Evolutionary conservation across 2,888 invertebrate genomes (phyloP), one percentile per base, ranked within the genome.

Genomic region (Anaspis maculata): DNA sequence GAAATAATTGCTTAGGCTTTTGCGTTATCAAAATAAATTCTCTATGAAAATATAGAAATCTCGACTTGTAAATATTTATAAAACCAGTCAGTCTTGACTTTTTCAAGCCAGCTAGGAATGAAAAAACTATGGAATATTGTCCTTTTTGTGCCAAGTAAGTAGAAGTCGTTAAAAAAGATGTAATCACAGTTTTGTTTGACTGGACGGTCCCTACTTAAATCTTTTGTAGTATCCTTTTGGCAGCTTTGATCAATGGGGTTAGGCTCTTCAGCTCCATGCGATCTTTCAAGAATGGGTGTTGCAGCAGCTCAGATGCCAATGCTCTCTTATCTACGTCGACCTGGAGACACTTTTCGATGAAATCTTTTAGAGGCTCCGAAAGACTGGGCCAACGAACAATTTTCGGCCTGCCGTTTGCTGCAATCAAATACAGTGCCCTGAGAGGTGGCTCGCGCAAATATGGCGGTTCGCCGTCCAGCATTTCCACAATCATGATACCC

Each of bases 401-500:
- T 50, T 84, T 81, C 0, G 97, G 97, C 52, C 94, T 80, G 2
- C 96, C 96, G 41, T 91, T 89, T 1, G 94, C 89, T 1, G 96
- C 95, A 41, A 97, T 97, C 48, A 95, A 71, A 71, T 94, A 97
- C 27, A 97, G 72, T 9, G 96, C 94, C 48, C 88, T 71, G 13
- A 95, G 63, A 0, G 95, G 95, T 0, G 92, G 85, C 64, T 97
- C 96, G 54, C 91, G 86, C 64, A 97, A 76, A 61, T 97, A 97
- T 0, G 97, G 97, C 0, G 96, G 96, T 59, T 94, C 90, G 0
- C 96, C 96, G 61, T 95, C 94, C 30, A 97, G 84, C 89, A 90
- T 90, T 67, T 92, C 92, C 34, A 97, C 91, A 1, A 91, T 90
- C 95, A 97, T 95, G 41, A 97, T 96, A n/a, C 94, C 94, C 34